Evolutionary conservation across 2,888 invertebrate genomes (phyloP).

Genomic region (Ormyrus thymus): DNA sequence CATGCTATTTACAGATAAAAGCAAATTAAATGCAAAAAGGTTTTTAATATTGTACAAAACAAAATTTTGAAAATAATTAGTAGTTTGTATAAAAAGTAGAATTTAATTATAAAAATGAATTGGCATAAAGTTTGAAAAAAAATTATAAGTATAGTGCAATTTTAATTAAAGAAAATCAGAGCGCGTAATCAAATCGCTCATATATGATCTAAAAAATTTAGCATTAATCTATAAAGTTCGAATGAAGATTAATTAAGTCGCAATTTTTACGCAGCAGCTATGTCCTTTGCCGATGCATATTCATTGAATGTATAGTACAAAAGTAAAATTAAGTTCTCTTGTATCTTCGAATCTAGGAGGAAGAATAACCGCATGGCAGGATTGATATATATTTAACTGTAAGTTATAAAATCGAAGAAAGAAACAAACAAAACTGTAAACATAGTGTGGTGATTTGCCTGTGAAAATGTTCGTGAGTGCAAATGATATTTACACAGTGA

Average conservation of each 20-base stretch:
- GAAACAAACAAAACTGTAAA: background rate
- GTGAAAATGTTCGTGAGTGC: conserved; percentile 25
- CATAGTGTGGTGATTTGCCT: conserved; percentile 2
- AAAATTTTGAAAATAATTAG: conserved; percentile 1
- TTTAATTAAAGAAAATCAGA: conserved; percentile 7
- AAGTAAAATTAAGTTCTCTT: conserved; percentile 39
- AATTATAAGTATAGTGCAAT: conserved; percentile 6
- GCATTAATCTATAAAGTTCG: conserved; percentile 12
- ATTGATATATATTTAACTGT: conserved; percentile 7
- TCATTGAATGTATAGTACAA: conserved; percentile 51
- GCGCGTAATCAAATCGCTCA: conserved; percentile 37
- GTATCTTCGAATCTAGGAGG: background rate
- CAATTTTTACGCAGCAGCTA: conserved; percentile 39
- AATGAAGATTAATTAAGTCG: conserved; percentile 16
- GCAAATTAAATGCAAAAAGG: background rate
- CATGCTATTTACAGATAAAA: background rate
- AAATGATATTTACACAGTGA: conserved; percentile 24
- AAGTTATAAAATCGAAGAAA: conserved; percentile 6
- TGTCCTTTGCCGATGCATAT: conserved; percentile 42
- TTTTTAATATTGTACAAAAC: conserved; percentile 1
- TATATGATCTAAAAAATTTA: conserved; percentile 17
- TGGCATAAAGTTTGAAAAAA: conserved; percentile 11
- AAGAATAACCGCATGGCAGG: conserved; percentile 14
- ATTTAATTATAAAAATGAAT: conserved; percentile 3
- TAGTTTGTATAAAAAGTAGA: conserved; percentile 4